Conservation (phyloP, 2,797 vertebrate species). For the Morus bassanus region DNA sequence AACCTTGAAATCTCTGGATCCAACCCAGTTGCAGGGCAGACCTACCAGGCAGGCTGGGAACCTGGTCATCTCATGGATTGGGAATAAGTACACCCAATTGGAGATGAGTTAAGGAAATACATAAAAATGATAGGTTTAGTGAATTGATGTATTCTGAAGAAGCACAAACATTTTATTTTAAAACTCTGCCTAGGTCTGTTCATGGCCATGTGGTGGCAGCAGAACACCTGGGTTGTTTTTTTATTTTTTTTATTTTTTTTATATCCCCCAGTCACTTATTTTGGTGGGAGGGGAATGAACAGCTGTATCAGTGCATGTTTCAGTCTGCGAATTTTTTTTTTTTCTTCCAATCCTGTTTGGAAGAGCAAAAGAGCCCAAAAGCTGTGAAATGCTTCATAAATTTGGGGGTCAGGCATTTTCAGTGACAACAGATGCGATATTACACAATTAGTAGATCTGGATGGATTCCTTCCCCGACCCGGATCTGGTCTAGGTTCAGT, state of each 20-base stretch:
- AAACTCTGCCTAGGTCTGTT: background rate
- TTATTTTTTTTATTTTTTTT: background rate
- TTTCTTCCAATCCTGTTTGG: background rate
- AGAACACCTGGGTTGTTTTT: background rate
- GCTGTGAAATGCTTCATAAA: background rate
- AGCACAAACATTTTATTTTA: background rate
- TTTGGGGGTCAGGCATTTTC: background rate
- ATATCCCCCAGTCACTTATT: background rate
- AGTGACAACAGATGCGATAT: background rate
- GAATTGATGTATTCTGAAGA: background rate
- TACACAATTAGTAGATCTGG: background rate
- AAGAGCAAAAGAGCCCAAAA: background rate
- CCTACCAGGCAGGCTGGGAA: background rate
- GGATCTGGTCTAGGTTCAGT: background rate
- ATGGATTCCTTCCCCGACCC: background rate
- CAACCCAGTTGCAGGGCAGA: background rate
- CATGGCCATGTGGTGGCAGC: slow-evolving; percentile 40
- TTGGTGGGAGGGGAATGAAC: background rate
- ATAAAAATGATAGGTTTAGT: background rate
- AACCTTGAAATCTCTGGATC: background rate
- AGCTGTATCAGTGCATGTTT: background rate
- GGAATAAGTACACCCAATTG: background rate
- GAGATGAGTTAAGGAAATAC: background rate
- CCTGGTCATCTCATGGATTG: background rate
- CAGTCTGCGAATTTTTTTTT: background rate